Evolutionary conservation across 2,888 invertebrate genomes (phyloP).

Genomic region (Harpalus rubripes): DNA sequence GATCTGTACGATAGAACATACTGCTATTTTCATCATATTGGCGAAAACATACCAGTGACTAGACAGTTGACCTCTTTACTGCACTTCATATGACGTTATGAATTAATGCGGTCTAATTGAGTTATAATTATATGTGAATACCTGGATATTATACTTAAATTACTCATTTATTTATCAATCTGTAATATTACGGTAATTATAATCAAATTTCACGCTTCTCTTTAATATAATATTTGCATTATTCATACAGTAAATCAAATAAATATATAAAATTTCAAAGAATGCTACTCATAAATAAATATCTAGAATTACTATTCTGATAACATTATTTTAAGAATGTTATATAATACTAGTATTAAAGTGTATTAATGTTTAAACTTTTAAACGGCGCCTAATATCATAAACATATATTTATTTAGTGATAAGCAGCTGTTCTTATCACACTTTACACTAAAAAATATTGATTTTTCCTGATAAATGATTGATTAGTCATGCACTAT

Average conservation of each 20-base stretch:
- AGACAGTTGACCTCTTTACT: slow-evolving; percentile 47
- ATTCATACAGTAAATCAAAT: not conserved
- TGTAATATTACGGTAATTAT: not conserved
- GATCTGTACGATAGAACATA: slow-evolving; percentile 12
- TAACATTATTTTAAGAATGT: slow-evolving; percentile 8
- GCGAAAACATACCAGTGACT: slow-evolving; percentile 36
- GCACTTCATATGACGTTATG: slow-evolving; percentile 8
- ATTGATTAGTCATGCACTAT: slow-evolving; percentile 22
- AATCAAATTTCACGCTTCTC: not conserved
- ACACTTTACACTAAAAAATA: slow-evolving; percentile 16
- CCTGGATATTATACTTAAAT: not conserved
- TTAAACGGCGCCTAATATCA: slow-evolving; percentile 32
- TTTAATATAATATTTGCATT: not conserved
- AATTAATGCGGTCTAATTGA: slow-evolving; percentile 19
- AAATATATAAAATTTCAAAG: not conserved
- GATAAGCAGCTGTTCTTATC: slow-evolving; percentile 35
- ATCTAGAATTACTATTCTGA: not conserved
- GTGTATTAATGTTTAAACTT: slow-evolving; percentile 12
- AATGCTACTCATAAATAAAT: not conserved
- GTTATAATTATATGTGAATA: slow-evolving; percentile 28
- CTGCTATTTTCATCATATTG: slow-evolving; percentile 50
- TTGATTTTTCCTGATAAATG: slow-evolving; percentile 34
- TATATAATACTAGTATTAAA: not conserved
- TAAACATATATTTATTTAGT: slow-evolving; percentile 31
- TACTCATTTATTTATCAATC: slow-evolving; percentile 10